These are phyloP conservation scores for Thunnus thynnus DNA, from an alignment of 2,113 vertebrate genomes.

Conservation along the genomic window DNA sequence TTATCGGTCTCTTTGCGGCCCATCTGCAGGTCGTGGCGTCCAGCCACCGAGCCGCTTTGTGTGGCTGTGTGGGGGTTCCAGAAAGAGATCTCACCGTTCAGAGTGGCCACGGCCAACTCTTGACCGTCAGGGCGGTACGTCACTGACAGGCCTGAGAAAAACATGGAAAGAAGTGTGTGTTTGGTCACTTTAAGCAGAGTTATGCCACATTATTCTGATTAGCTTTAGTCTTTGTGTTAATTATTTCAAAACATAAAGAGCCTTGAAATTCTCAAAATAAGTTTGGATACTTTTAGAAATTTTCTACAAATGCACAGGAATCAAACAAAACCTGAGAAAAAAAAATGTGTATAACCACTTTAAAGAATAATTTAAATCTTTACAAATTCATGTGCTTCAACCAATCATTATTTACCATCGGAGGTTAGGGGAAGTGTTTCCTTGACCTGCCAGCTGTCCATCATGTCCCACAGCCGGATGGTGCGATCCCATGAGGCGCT, in stretches of 20 bases:
- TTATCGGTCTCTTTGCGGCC: conserved; percentile 96
- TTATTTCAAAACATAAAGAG: too few relatives aligned
- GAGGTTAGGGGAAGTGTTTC: conserved; percentile 89
- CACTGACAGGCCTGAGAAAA: conserved; percentile 87
- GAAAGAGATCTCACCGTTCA: conserved; percentile 94
- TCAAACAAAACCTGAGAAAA: background rate
- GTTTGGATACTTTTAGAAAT: too few relatives aligned
- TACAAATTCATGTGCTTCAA: too few relatives aligned
- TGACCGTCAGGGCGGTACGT: conserved; percentile 92
- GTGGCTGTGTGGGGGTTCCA: conserved; percentile 90
- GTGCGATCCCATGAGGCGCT: conserved; percentile 97
- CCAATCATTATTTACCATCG: conserved; percentile 85
- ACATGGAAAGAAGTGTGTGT: background rate
- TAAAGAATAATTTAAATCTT: too few relatives aligned
- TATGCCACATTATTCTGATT: too few relatives aligned
- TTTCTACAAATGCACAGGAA: too few relatives aligned
- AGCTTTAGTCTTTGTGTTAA: too few relatives aligned
- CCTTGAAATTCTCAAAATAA: too few relatives aligned
- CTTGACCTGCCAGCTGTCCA: conserved; percentile 96
- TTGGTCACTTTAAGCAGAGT: background rate
- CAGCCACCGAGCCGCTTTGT: conserved; percentile 90
- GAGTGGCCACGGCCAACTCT: conserved; percentile 91
- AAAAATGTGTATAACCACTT: too few relatives aligned
- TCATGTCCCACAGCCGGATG: conserved; percentile 95
- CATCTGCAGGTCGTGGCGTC: conserved; percentile 91